Percentiles rank a stretch among this genome's conserved stretches.
Evolutionary conservation across 1,140 invertebrate species (phyloP).

Genomic region (Arion vulgaris): DNA sequence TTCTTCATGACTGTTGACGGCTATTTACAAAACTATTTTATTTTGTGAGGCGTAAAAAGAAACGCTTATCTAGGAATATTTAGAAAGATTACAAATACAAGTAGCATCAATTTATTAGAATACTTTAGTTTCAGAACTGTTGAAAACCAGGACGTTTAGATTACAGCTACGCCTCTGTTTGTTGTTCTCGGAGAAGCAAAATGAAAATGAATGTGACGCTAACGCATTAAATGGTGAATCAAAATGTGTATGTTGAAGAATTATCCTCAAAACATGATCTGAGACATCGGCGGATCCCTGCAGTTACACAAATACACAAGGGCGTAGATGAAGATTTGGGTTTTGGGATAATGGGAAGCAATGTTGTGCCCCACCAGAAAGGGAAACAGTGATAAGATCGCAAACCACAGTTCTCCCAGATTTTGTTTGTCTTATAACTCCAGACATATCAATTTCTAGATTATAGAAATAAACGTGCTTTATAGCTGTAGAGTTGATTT

Average conservation of each 20-base stretch:
- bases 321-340: neutral
- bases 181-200: neutral
- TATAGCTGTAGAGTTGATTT: neutral
- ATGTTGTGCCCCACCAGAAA: neutral
- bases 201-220: neutral
- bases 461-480: neutral
- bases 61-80: neutral
- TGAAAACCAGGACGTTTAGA: neutral
- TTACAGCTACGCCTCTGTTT: neutral
- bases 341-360: neutral
- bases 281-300: neutral
- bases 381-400: neutral
- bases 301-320: neutral
- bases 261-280: neutral
- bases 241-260: neutral
- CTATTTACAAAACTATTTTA: too few species aligned
- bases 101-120: neutral
- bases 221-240: neutral
- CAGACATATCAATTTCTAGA: neutral
- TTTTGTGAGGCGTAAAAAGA: too few species aligned
- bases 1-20: too few species aligned
- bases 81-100: neutral
- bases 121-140: neutral
- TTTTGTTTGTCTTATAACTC: neutral
- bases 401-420: neutral